These are phyloP conservation scores for Rana temporaria DNA, from an alignment of 2,113 vertebrate genomes.

Conservation along the genomic window DNA sequence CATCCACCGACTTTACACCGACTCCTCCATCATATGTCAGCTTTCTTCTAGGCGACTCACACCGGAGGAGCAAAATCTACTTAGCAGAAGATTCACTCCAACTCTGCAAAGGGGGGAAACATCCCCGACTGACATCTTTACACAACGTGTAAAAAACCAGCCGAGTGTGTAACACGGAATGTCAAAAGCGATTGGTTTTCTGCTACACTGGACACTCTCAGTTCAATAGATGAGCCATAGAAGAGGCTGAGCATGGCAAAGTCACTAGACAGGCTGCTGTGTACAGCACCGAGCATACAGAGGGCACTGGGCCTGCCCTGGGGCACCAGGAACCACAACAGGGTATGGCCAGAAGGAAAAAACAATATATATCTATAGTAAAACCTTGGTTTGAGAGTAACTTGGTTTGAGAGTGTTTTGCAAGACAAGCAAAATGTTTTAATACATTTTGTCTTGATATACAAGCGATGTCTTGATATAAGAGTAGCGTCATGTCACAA, in stretches of 20 bases:
- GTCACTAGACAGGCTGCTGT: background rate
- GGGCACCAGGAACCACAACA: background rate
- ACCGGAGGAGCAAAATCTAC: background rate
- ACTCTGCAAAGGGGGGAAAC: background rate
- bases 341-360: too few relatives aligned
- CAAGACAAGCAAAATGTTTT: too few relatives aligned
- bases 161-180: slow-evolving; percentile 46
- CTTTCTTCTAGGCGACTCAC: background rate
- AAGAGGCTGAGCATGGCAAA: slow-evolving; percentile 28
- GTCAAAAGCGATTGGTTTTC: slow-evolving; percentile 56
- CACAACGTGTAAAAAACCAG: slow-evolving; percentile 15
- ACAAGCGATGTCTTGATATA: too few relatives aligned
- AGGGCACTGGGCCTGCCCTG: background rate
- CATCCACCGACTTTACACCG: background rate
- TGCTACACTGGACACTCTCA: slow-evolving; percentile 55
- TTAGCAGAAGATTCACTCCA: background rate
- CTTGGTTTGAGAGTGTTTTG: too few relatives aligned
- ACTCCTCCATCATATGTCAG: background rate
- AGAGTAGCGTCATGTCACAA: too few relatives aligned
- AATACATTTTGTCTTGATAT: too few relatives aligned
- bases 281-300: too few relatives aligned
- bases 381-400: too few relatives aligned
- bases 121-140: slow-evolving; percentile 41
- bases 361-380: too few relatives aligned
- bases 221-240: slow-evolving; percentile 8